These are phyloP conservation scores for Romanogobio albipinnatus DNA, from an alignment of 2,113 vertebrate species.

Conservation along the genomic window DNA sequence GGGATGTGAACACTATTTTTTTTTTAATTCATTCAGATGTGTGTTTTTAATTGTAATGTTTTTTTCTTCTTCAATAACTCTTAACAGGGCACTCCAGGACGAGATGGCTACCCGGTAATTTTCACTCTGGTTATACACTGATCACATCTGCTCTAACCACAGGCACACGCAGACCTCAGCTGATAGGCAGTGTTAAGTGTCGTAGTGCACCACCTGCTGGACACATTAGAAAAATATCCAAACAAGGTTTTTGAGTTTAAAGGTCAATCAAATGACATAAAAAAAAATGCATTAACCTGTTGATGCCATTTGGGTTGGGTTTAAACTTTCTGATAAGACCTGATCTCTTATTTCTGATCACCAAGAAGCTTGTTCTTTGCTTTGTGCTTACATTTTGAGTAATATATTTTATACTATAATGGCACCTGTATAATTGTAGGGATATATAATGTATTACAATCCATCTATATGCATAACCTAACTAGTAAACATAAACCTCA, in stretches of 20 bases:
- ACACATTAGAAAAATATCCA: neutral
- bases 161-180: neutral
- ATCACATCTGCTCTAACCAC: constrained; percentile 16
- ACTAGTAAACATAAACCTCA: neutral
- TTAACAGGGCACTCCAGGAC: constrained; percentile 85
- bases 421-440: neutral
- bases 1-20: neutral
- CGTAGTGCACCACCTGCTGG: constrained; percentile 59
- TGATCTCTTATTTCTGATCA: neutral
- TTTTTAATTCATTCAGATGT: constrained; percentile 45
- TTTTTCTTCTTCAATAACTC: constrained; percentile 67
- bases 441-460: neutral
- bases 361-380: neutral
- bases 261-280: neutral
- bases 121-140: constrained; percentile 22
- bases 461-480: neutral
- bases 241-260: neutral
- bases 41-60: constrained; percentile 47
- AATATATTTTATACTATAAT: neutral
- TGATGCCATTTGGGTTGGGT: neutral
- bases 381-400: neutral
- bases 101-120: constrained; percentile 88
- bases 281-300: neutral
- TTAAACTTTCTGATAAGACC: neutral
- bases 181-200: neutral